Percentiles rank a stretch among this genome's conserved stretches.
Evolutionary conservation across 2,797 vertebrate species (phyloP).

Genomic region (Coranthus polyacanthus): DNA sequence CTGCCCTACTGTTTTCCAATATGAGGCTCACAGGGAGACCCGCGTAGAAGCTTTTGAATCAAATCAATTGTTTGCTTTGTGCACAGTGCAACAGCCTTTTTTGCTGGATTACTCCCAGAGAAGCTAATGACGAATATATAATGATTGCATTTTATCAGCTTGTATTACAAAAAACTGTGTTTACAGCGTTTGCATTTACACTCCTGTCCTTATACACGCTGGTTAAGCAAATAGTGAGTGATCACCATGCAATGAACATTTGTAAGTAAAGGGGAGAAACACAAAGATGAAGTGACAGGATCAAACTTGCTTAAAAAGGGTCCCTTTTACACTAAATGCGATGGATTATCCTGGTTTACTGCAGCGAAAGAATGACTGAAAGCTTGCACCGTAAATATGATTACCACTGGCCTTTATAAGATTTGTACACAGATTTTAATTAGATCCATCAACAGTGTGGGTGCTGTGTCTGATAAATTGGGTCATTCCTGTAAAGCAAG

Average conservation of each 20-base stretch:
- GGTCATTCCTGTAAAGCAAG: conserved; percentile 79
- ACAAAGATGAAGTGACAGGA: conserved; percentile 28
- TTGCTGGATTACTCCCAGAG: conserved; percentile 49
- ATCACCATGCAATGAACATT: conserved; percentile 28
- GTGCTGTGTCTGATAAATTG: conserved; percentile 73
- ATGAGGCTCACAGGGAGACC: conserved; percentile 40
- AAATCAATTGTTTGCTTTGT: conserved; percentile 57
- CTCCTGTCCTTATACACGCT: conserved; percentile 3
- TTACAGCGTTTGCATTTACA: conserved; percentile 28
- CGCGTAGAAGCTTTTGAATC: conserved; percentile 52
- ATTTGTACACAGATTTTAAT: conserved; percentile 79
- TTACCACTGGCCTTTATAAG: conserved; percentile 70
- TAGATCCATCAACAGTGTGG: conserved; percentile 73
- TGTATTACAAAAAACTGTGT: conserved; percentile 8
- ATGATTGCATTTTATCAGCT: conserved; percentile 23
- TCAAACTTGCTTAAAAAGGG: conserved; percentile 49
- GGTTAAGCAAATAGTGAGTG: conserved; percentile 25
- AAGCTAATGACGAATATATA: conserved; percentile 34
- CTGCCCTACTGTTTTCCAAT: conserved; percentile 55
- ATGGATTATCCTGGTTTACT: conserved; percentile 67
- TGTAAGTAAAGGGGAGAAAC: conserved; percentile 4
- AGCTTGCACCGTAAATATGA: conserved; percentile 69
- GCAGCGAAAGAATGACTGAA: conserved; percentile 51
- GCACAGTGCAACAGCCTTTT: conserved; percentile 53
- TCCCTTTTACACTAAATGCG: conserved; percentile 17